These are phyloP conservation scores for Pediacus dermestoides DNA, from an alignment of 2,888 invertebrate genomes.

Conservation along the genomic window DNA sequence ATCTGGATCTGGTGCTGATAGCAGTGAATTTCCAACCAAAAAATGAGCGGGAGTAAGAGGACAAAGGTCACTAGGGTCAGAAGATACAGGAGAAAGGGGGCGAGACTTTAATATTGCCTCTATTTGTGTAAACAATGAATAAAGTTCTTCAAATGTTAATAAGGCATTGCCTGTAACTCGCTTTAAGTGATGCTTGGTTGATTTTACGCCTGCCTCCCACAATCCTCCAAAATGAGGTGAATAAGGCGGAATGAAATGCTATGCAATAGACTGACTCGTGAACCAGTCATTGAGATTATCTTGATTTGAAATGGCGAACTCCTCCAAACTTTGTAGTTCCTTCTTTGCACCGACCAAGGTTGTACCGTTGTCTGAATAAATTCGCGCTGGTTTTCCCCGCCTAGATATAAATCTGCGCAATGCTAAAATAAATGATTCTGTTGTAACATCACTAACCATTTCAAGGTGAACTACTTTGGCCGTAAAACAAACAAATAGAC, in stretches of 20 bases:
- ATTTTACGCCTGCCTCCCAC: too few relatives aligned
- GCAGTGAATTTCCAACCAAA: conserved; percentile 25
- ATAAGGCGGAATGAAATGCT: conserved; percentile 17
- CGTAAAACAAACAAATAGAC: conserved; percentile 4
- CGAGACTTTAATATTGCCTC: conserved; percentile 13
- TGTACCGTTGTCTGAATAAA: too few relatives aligned
- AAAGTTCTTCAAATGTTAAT: conserved; percentile 33
- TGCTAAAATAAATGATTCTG: conserved; percentile 2
- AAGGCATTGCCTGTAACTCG: conserved; percentile 22
- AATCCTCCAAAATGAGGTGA: conserved; percentile 17
- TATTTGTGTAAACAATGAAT: conserved; percentile 29
- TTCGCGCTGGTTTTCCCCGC: neutral
- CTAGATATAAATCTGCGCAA: conserved; percentile 2
- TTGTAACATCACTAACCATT: conserved; percentile 2
- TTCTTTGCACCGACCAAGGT: too few relatives aligned
- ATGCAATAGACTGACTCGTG: too few relatives aligned
- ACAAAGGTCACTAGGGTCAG: conserved; percentile 2
- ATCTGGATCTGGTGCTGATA: conserved; percentile 4
- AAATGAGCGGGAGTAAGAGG: conserved; percentile 26
- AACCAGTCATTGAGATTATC: neutral
- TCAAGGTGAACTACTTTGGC: conserved; percentile 6
- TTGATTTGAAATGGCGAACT: conserved; percentile 2
- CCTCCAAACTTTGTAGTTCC: too few relatives aligned
- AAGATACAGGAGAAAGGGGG: conserved; percentile 6
- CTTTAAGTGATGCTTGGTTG: too few relatives aligned